These are phyloP conservation scores for Chondrosia reniformis DNA, from an alignment of 37 sponge, comb jelly and placozoan genomes.

Conservation along the genomic window DNA sequence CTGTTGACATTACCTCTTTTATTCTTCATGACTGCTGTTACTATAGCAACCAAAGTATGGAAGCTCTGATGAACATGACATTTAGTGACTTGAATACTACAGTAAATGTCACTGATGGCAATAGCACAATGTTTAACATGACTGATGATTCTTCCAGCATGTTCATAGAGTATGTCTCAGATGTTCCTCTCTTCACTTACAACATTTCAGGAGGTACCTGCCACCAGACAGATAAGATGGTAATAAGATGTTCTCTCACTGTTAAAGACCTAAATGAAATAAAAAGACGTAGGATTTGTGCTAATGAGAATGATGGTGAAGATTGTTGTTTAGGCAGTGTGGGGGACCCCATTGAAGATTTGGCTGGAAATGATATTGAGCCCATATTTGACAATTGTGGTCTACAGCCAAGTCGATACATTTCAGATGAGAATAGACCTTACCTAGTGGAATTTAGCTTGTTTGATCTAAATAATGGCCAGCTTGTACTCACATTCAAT, in stretches of 20 bases:
- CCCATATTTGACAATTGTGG: slow-evolving; percentile 82
- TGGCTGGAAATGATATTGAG: slow-evolving; percentile 58
- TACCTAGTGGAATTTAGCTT: slow-evolving; percentile 48
- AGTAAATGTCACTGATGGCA: not conserved
- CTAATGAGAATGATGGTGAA: slow-evolving; percentile 37
- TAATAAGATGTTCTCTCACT: slow-evolving; percentile 62
- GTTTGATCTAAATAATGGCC: slow-evolving; percentile 66
- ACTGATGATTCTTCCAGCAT: not conserved
- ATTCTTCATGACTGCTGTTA: slow-evolving; percentile 69
- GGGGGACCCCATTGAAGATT: slow-evolving; percentile 59
- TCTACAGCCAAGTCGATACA: slow-evolving; percentile 54
- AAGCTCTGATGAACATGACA: not conserved
- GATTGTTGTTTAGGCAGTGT: slow-evolving; percentile 72
- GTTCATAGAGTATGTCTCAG: not conserved
- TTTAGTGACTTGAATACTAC: not conserved
- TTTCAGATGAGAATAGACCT: slow-evolving; percentile 60
- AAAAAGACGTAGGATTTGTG: slow-evolving; percentile 69
- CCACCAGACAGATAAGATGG: slow-evolving; percentile 34
- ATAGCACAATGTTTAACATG: not conserved
- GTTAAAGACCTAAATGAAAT: slow-evolving; percentile 75
- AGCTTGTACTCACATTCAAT: slow-evolving; percentile 65
- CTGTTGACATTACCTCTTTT: slow-evolving; percentile 51
- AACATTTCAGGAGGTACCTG: slow-evolving; percentile 66
- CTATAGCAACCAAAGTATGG: slow-evolving; percentile 18
- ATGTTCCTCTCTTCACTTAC: slow-evolving; percentile 39